These are phyloP conservation scores for Hypena proboscidalis DNA, from an alignment of 2,888 invertebrate genomes.

Conservation along the genomic window DNA sequence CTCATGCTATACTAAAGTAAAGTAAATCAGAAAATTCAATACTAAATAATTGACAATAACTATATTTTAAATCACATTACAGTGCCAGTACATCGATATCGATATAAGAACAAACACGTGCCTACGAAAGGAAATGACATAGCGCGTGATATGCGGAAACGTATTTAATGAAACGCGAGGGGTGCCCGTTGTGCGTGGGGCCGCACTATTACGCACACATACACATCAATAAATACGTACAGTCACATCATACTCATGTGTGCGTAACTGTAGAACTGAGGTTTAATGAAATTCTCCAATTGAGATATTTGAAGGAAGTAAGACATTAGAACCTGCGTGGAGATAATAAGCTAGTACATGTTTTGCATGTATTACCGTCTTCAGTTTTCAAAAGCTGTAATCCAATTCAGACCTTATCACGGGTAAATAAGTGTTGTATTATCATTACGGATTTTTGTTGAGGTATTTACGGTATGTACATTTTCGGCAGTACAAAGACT, in stretches of 20 bases:
- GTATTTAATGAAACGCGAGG: conserved; percentile 84
- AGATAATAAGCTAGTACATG: conserved; percentile 31
- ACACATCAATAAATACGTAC: conserved; percentile 16
- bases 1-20: no score
- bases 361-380: conserved; percentile 24
- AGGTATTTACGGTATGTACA: background rate
- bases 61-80: background rate
- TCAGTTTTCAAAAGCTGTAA: conserved; percentile 10
- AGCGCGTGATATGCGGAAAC: conserved; percentile 85
- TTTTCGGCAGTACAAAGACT: conserved; percentile 1
- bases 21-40: no score
- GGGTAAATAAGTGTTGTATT: conserved; percentile 5
- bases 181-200: conserved; percentile 69
- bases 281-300: conserved; percentile 38
- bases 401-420: conserved; percentile 14
- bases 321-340: conserved; percentile 40
- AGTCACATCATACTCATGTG: conserved; percentile 28
- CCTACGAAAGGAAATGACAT: conserved; percentile 81
- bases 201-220: conserved; percentile 45
- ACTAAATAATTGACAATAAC: background rate
- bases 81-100: conserved; percentile 46
- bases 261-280: conserved; percentile 45
- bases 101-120: conserved; percentile 41
- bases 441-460: background rate
- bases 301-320: conserved; percentile 40